phyloP scores from a whole-genome alignment of 2,113 vertebrate genomes.

The Pao palembangensis region DNA sequence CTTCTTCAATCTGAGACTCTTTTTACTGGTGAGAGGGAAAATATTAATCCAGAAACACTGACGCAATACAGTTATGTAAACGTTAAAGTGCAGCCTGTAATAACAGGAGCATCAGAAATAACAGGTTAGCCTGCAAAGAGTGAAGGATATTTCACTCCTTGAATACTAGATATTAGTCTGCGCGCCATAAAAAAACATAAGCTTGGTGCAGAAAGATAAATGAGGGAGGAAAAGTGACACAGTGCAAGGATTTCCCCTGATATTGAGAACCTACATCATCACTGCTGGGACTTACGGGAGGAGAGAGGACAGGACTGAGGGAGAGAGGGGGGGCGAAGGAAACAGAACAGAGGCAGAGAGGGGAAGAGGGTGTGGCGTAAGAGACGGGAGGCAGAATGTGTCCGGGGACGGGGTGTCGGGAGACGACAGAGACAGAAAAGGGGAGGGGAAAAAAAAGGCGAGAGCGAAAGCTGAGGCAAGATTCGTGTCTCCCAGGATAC shows the following conservation, averaged over 20 bases:
- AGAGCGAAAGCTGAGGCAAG: conserved; percentile 55
- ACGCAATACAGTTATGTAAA: background rate
- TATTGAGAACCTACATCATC: conserved; percentile 54
- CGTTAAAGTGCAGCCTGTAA: background rate
- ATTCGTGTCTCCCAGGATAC: conserved; percentile 71
- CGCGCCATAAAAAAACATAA: conserved; percentile 13
- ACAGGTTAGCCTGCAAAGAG: background rate
- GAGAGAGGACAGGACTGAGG: conserved; percentile 5
- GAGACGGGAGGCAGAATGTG: conserved; percentile 3
- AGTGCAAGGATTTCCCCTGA: conserved; percentile 40
- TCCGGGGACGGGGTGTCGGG: conserved; percentile 28
- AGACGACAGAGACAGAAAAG: conserved; percentile 25
- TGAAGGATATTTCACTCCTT: conserved; percentile 12
- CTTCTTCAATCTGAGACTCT: background rate
- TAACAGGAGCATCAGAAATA: background rate
- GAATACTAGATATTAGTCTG: background rate
- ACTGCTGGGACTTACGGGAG: conserved; percentile 36
- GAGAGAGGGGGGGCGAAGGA: conserved; percentile 2
- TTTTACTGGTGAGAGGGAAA: background rate
- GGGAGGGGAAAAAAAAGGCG: conserved; percentile 1
- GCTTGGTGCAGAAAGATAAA: conserved; percentile 29
- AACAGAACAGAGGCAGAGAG: conserved; percentile 1
- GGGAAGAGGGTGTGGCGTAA: background rate
- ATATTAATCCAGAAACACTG: background rate
- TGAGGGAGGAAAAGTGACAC: conserved; percentile 38